A percentile compares a stretch with the other conserved stretches of the same genome.
Evolutionary conservation across 2,888 invertebrate species (phyloP).

Genomic region (Chydorus sphaericus): DNA sequence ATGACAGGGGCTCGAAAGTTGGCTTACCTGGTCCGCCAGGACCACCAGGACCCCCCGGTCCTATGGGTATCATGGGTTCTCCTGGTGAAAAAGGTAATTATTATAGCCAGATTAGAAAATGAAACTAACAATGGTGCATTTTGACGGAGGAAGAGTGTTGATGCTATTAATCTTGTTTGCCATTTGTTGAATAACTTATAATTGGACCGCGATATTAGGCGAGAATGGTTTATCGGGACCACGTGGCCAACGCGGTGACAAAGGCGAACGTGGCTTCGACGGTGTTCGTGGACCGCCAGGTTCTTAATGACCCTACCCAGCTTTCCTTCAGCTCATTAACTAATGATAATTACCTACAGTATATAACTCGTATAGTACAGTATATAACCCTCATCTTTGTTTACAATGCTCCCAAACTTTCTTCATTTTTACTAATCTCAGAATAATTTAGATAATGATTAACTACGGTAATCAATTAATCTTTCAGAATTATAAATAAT

Average conservation of each 20-base stretch:
- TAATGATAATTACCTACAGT: too few relatives aligned
- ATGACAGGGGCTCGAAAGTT: not conserved
- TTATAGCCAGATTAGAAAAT: not conserved
- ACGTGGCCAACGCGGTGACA: constrained; percentile 12
- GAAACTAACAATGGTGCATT: not conserved
- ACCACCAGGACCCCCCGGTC: constrained; percentile 8
- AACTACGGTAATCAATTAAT: too few relatives aligned
- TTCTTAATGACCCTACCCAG: not conserved
- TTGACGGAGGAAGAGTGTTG: not conserved
- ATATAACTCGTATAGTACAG: too few relatives aligned
- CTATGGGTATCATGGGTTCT: not conserved
- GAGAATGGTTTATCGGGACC: not conserved
- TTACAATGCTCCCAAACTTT: too few relatives aligned
- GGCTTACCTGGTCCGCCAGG: constrained; percentile 11
- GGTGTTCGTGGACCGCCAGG: constrained; percentile 15
- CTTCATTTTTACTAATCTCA: too few relatives aligned
- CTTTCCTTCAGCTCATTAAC: not conserved
- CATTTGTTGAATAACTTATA: not conserved
- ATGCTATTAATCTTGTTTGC: not conserved
- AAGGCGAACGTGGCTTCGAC: constrained; percentile 16
- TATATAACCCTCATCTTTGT: too few relatives aligned
- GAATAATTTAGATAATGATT: too few relatives aligned
- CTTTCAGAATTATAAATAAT: too few relatives aligned
- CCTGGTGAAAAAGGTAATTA: constrained; percentile 8
- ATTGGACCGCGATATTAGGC: not conserved